Evolutionary conservation across 2,888 invertebrate genomes (phyloP), one percentile per base, ranked within the genome.

Genomic region (Cepaea hortensis): DNA sequence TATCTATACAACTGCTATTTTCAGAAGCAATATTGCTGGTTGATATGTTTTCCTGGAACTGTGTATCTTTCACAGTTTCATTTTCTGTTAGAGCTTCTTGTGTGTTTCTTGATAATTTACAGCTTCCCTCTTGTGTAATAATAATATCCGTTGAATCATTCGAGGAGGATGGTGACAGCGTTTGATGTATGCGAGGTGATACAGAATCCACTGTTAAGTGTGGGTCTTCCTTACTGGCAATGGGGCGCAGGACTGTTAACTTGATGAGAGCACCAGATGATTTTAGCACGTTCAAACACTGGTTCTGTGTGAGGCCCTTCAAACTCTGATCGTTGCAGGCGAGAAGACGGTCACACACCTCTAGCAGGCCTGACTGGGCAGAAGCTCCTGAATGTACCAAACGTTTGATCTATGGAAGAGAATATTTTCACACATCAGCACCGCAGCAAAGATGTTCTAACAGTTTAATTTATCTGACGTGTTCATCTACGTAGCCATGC

Each of bases 211-310:
- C 84, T 23, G 76, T 48, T 20, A 48, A n/a, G 11, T n/a, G 4
- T 13, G 55, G 20, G 23, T 76, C 48, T 18, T 83, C 77, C 0
- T 35, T 61, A 18, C 62, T 62, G 13, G 75, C 90, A 11, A 88
- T 88, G 81, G 90, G 91, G 50, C 93, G 85, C 15, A 93, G 96
- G 91, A 97, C 96, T 91, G 97, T 97, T 91, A 98, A 95, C 35
- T 96, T 96, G 89, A 97, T 96, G 95, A 97, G 97, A 76, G 96
- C 96, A 87, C 97, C 96, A 88, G 97, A 97, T 88, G 97, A 96
- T 96, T 98, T 98, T 80, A 98, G 96, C 91, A 98, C 96, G 91
- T 97, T 96, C 91, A 98, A 96, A 90, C 98, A 98, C 94, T 98
- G 97, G 73, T 96, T 96, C 94, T 98, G 98, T 70, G 97, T 97